Evolutionary conservation across 2,797 vertebrate genomes (phyloP).

Genomic region (Meda fulgida): DNA sequence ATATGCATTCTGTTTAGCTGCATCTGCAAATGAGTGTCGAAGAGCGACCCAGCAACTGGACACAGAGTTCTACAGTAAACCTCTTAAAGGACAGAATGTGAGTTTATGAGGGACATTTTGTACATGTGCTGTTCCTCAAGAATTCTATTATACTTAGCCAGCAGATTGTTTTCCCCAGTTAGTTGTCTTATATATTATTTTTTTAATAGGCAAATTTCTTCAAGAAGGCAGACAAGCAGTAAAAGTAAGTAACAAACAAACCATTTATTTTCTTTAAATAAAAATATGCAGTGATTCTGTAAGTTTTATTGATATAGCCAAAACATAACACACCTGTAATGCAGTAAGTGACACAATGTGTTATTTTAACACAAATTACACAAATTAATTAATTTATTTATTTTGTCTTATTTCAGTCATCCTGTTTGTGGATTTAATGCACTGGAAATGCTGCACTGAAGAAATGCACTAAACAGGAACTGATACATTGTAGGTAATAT

Average conservation of each 20-base stretch:
- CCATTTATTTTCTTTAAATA: not conserved
- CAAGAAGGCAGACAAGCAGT: slow-evolving; percentile 69
- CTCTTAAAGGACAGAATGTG: slow-evolving; percentile 73
- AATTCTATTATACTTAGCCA: slow-evolving; percentile 1
- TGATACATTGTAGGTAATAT: not conserved
- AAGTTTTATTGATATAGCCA: not conserved
- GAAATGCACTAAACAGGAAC: not conserved
- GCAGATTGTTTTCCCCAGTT: slow-evolving; percentile 12
- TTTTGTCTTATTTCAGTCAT: slow-evolving; percentile 11
- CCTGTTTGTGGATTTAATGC: not conserved
- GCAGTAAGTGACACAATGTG: not conserved
- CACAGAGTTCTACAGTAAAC: slow-evolving; percentile 74
- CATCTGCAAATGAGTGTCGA: slow-evolving; percentile 57
- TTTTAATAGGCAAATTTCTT: slow-evolving; percentile 65
- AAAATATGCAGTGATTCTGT: not conserved
- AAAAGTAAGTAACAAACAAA: slow-evolving; percentile 60
- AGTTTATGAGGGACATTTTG: slow-evolving; percentile 55
- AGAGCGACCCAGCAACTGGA: slow-evolving; percentile 61
- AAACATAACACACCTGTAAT: not conserved
- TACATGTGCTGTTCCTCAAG: not conserved
- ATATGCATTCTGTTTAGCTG: slow-evolving; percentile 60
- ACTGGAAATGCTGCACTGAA: not conserved
- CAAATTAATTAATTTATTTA: not conserved
- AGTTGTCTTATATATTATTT: slow-evolving; percentile 7
- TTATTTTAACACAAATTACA: no score